Percentiles rank a stretch among this genome's conserved stretches.
Conservation (phyloP, 2,113 vertebrate genomes). For the Sardina pilchardus region DNA sequence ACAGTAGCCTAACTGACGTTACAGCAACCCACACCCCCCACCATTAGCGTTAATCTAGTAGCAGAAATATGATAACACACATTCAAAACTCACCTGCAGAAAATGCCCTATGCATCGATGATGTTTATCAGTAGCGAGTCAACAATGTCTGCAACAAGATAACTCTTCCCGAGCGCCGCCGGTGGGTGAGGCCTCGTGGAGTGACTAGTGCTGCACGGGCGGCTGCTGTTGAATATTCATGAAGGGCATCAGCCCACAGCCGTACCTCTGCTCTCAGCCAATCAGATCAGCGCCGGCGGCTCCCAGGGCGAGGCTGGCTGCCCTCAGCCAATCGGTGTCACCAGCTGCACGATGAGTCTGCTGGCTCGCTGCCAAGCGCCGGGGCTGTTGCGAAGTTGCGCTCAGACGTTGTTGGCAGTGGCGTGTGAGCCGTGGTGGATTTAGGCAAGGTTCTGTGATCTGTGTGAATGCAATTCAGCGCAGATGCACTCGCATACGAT, state of each 20-base stretch:
- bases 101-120: not conserved
- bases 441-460: not conserved
- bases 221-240: constrained; percentile 41
- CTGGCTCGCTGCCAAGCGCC: not conserved
- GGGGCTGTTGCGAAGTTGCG: too few species aligned
- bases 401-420: too few species aligned
- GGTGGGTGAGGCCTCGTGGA: constrained; percentile 16
- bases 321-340: constrained; percentile 33
- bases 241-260: constrained; percentile 49
- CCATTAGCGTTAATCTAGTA: not conserved
- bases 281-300: constrained; percentile 36
- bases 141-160: not conserved
- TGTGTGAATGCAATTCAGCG: not conserved
- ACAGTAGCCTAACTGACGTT: not conserved
- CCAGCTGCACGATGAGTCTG: not conserved
- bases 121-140: not conserved
- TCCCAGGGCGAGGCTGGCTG: not conserved
- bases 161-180: not conserved
- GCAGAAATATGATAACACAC: not conserved
- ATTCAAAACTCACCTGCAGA: not conserved
- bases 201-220: not conserved
- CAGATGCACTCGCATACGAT: not conserved
- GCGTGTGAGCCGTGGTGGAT: not conserved
- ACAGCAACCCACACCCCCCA: not conserved
- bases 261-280: constrained; percentile 44